Evolutionary conservation across 2,113 vertebrate species (phyloP).

Genomic region (Panthera tigris): DNA sequence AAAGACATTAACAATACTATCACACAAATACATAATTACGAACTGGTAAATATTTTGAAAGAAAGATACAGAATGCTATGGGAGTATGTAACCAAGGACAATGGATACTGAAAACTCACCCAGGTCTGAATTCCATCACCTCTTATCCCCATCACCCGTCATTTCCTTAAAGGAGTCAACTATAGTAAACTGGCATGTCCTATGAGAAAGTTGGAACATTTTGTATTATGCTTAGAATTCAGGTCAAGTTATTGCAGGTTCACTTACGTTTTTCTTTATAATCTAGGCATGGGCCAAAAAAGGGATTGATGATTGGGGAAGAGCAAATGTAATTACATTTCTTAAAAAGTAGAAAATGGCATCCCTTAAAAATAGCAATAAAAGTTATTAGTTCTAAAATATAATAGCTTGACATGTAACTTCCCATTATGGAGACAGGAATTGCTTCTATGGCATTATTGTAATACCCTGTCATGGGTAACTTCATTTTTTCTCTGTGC

Average conservation of each 20-base stretch:
- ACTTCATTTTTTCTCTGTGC: background rate
- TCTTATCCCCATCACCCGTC: background rate
- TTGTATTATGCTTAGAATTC: conserved; percentile 26
- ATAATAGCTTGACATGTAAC: background rate
- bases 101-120: background rate
- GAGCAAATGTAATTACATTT: conserved; percentile 52
- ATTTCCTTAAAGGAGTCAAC: background rate
- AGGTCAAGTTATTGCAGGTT: background rate
- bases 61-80: background rate
- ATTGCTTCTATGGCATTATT: conserved; percentile 35
- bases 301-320: background rate
- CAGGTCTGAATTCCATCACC: background rate
- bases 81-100: background rate
- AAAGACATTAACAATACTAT: background rate
- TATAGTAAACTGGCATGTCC: background rate
- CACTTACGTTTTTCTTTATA: background rate
- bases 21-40: background rate
- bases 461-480: background rate
- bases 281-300: background rate
- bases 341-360: conserved; percentile 32
- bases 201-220: background rate
- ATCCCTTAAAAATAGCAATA: conserved; percentile 38
- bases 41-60: conserved; percentile 42
- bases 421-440: conserved; percentile 18
- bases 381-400: conserved; percentile 48